Conservation (phyloP, 2,113 vertebrate genomes). For the Thalassoma bifasciatum region DNA sequence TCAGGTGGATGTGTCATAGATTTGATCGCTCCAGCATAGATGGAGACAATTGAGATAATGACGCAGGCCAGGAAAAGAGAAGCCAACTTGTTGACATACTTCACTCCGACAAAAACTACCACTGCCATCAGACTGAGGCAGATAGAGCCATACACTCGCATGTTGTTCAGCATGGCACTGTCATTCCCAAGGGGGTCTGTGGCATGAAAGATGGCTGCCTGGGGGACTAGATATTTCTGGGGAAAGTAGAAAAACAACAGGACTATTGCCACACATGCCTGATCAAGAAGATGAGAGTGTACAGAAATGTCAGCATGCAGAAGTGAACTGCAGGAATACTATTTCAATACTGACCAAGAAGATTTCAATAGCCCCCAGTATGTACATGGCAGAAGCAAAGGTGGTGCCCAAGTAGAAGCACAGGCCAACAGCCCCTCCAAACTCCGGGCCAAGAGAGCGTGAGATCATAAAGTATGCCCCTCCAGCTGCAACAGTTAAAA, state of each 20-base stretch:
- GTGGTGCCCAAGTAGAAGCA: slow-evolving; percentile 98
- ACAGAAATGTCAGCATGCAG: background rate
- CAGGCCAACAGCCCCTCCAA: slow-evolving; percentile 96
- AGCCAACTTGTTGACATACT: slow-evolving; percentile 98
- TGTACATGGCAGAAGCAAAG: slow-evolving; percentile 98
- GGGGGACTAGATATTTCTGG: slow-evolving; percentile 94
- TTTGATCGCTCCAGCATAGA: slow-evolving; percentile 95
- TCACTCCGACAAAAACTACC: slow-evolving; percentile 97
- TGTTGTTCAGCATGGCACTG: slow-evolving; percentile 93
- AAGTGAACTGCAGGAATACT: background rate
- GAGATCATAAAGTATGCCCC: slow-evolving; percentile 99
- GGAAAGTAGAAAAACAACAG: slow-evolving; percentile 19
- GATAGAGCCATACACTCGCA: slow-evolving; percentile 95
- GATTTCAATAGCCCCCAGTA: slow-evolving; percentile 97
- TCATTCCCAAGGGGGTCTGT: slow-evolving; percentile 84
- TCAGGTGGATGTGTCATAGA: slow-evolving; percentile 93
- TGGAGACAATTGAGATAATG: slow-evolving; percentile 96
- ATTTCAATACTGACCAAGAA: slow-evolving; percentile 88
- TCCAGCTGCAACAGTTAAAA: slow-evolving; percentile 84
- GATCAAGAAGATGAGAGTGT: background rate
- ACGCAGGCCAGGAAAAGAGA: slow-evolving; percentile 97
- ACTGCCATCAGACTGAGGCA: slow-evolving; percentile 95
- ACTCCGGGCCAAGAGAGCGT: slow-evolving; percentile 95
- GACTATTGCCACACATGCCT: background rate
- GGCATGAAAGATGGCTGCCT: slow-evolving; percentile 92